Evolutionary conservation across 2,797 vertebrate genomes (phyloP).

Genomic region (Cygnus olor): DNA sequence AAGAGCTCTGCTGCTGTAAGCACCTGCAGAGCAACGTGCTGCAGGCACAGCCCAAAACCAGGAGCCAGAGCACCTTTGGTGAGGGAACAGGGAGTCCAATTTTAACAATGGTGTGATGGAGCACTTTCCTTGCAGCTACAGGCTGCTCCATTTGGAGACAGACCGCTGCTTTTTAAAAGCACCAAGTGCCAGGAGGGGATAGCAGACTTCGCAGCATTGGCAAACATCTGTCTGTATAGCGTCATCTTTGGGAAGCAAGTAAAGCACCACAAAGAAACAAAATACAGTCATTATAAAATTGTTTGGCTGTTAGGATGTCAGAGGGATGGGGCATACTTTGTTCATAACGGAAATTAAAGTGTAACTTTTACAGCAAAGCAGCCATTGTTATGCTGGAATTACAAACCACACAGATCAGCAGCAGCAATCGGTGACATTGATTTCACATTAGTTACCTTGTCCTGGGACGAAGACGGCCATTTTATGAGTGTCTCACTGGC

Average conservation of each 20-base stretch:
- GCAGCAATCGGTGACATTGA: accelerated
- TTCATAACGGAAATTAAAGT: neutral
- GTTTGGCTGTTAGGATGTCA: neutral
- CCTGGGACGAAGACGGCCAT: accelerated
- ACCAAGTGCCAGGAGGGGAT: accelerated
- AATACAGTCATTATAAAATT: neutral
- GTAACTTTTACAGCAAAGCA: neutral
- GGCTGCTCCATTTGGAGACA: neutral
- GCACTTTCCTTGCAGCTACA: neutral
- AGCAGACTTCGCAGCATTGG: neutral
- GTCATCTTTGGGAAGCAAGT: neutral
- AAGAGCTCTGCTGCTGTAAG: neutral
- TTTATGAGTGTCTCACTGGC: accelerated
- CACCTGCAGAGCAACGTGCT: accelerated
- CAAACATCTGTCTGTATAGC: neutral
- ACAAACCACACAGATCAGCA: neutral
- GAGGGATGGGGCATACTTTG: neutral
- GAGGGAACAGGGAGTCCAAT: neutral
- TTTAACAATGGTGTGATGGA: accelerated
- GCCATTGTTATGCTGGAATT: accelerated
- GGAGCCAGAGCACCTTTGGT: accelerated
- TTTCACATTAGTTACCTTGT: neutral
- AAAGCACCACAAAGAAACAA: accelerated
- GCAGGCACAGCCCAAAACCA: accelerated
- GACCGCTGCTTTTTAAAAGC: neutral